phyloP scores from a whole-genome alignment of 2,888 invertebrate genomes.

The Sarcophaga caerulescens region DNA sequence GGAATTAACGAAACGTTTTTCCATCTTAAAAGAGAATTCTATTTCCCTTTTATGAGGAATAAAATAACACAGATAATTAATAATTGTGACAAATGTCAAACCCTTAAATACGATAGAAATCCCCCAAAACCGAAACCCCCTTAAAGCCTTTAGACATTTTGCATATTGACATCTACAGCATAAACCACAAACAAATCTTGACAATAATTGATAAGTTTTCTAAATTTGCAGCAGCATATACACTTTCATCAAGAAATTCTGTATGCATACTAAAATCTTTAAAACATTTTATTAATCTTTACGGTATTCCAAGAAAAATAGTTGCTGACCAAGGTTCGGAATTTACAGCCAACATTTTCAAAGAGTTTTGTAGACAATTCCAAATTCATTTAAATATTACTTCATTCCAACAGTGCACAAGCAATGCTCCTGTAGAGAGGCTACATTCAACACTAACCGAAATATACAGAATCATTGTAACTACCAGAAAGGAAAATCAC shows the following conservation, averaged over 20 bases:
- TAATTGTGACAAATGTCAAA: too few species aligned
- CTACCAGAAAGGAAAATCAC: slow-evolving; percentile 31
- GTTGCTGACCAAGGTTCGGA: slow-evolving; percentile 29
- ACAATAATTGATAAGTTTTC: slow-evolving; percentile 47
- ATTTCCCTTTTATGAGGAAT: too few species aligned
- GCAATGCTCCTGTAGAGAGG: background rate
- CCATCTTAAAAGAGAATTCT: too few species aligned
- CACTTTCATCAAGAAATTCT: too few species aligned
- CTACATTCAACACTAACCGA: slow-evolving; percentile 30
- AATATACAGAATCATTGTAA: slow-evolving; percentile 46
- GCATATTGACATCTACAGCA: slow-evolving; percentile 63
- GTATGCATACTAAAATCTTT: too few species aligned
- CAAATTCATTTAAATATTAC: slow-evolving; percentile 22
- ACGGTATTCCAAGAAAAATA: slow-evolving; percentile 15
- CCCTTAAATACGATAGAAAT: too few species aligned
- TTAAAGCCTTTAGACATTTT: slow-evolving; percentile 55
- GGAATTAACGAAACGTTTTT: slow-evolving; percentile 64
- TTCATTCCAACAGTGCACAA: slow-evolving; percentile 21
- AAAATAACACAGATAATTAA: too few species aligned
- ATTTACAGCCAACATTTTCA: slow-evolving; percentile 20
- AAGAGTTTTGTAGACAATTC: slow-evolving; percentile 20
- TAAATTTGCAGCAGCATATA: too few species aligned
- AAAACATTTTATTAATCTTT: slow-evolving; percentile 7
- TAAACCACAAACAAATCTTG: slow-evolving; percentile 55
- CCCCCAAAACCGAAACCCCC: slow-evolving; percentile 62